A percentile compares a stretch with the other conserved stretches of the same genome.
These are phyloP conservation scores for Serranus cabrilla DNA, from an alignment of 2,797 vertebrate genomes.

Conservation along the genomic window DNA sequence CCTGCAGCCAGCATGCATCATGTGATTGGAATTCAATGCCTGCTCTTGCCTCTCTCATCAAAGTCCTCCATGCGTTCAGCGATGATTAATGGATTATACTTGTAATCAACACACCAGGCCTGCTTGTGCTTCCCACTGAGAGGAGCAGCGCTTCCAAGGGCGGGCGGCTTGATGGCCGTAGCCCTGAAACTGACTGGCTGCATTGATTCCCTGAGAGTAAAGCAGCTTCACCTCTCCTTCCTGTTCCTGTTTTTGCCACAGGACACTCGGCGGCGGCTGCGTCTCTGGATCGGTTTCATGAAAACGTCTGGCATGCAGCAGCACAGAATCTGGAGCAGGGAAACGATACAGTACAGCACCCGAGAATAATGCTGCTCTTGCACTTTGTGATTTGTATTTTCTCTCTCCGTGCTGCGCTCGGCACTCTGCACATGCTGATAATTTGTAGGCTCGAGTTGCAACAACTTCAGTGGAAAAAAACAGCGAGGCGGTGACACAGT, in stretches of 20 bases:
- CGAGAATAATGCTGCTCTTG: slow-evolving; percentile 60
- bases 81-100: slow-evolving; percentile 75
- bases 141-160: slow-evolving; percentile 28
- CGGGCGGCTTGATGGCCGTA: slow-evolving; percentile 13
- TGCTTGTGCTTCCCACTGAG: slow-evolving; percentile 49
- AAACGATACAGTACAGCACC: slow-evolving; percentile 26
- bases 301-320: slow-evolving; percentile 30
- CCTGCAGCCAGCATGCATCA: slow-evolving; percentile 45
- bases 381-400: slow-evolving; percentile 59
- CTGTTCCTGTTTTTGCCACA: neutral
- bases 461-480: slow-evolving; percentile 32
- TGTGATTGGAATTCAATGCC: slow-evolving; percentile 64
- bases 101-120: slow-evolving; percentile 65
- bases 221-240: slow-evolving; percentile 13
- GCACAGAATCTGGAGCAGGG: slow-evolving; percentile 51
- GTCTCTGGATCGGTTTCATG: slow-evolving; percentile 44
- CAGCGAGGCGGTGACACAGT: slow-evolving; percentile 14
- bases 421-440: slow-evolving; percentile 56
- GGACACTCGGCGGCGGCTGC: slow-evolving; percentile 1
- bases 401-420: slow-evolving; percentile 39
- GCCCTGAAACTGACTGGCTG: slow-evolving; percentile 27
- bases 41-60: slow-evolving; percentile 57
- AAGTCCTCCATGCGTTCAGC: slow-evolving; percentile 54
- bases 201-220: slow-evolving; percentile 37
- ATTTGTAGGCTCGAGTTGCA: slow-evolving; percentile 55